phyloP scores from a whole-genome alignment of 2,888 invertebrate genomes.

The Platynereis dumerilii region DNA sequence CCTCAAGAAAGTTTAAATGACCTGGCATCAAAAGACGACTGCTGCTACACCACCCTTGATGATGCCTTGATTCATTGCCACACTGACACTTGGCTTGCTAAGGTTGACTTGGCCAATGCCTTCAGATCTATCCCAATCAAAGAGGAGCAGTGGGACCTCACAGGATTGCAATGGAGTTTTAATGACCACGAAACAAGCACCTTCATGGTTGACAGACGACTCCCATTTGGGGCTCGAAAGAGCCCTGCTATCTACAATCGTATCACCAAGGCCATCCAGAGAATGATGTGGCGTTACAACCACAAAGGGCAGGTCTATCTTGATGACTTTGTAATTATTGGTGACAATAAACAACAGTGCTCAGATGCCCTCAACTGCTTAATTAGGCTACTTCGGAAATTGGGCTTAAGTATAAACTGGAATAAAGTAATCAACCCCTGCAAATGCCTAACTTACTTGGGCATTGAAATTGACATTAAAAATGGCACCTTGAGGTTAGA shows the following conservation, averaged over 20 bases:
- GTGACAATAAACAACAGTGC: background rate
- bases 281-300: background rate
- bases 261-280: background rate
- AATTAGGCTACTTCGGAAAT: background rate
- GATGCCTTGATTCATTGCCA: too few species aligned
- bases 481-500: background rate
- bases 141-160: background rate
- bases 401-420: slow-evolving; percentile 4
- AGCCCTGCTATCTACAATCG: background rate
- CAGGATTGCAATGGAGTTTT: background rate
- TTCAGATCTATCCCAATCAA: background rate
- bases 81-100: background rate
- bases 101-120: background rate
- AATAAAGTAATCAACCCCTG: background rate
- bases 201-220: background rate
- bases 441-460: slow-evolving; percentile 3
- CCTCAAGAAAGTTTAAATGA: too few species aligned
- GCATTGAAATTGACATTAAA: background rate
- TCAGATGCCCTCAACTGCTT: background rate
- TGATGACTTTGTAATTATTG: background rate
- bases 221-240: slow-evolving; percentile 8
- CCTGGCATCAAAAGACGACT: too few species aligned
- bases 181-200: background rate
- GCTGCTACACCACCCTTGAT: too few species aligned
- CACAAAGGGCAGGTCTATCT: background rate